Percentiles rank a stretch among this genome's conserved stretches.
phyloP scores from a whole-genome alignment of 2,797 vertebrate genomes.

The Euphonia xanthogaster region DNA sequence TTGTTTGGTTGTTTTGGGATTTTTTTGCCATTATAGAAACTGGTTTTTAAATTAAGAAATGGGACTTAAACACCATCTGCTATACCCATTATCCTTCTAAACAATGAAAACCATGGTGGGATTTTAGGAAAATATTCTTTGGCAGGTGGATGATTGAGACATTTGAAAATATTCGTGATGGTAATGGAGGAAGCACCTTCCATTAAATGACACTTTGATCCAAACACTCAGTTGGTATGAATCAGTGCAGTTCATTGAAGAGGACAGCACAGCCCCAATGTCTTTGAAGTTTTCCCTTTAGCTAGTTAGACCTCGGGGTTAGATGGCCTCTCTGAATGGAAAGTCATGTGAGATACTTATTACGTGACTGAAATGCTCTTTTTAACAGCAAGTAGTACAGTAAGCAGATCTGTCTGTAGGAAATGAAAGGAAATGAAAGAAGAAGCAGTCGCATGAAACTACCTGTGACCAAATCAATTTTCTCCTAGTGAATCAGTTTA shows the following conservation, averaged over 20 bases:
- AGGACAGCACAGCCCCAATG: not conserved
- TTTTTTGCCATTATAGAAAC: not conserved
- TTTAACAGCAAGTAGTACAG: not conserved
- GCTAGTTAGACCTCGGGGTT: not conserved
- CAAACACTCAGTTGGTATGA: not conserved
- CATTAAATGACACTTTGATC: not conserved
- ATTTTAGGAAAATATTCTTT: not conserved
- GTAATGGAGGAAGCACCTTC: not conserved
- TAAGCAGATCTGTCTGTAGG: not conserved
- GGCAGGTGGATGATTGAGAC: not conserved
- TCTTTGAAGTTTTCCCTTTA: not conserved
- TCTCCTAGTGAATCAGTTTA: slow-evolving; percentile 28
- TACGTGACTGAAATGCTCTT: not conserved
- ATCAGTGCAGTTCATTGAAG: not conserved
- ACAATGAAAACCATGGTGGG: not conserved
- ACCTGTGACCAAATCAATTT: not conserved
- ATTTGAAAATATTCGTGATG: not conserved
- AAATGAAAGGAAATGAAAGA: slow-evolving; percentile 25
- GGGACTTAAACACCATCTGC: not conserved
- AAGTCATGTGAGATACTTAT: not conserved
- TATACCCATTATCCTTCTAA: not conserved
- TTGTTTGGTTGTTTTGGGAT: not conserved
- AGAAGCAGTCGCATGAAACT: not conserved
- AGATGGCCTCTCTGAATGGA: not conserved
- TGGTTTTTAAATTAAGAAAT: not conserved